Percentiles rank a stretch among this genome's conserved stretches.
Evolutionary conservation across 1,140 invertebrate species (phyloP).

Genomic region (Drosophila sechellia): DNA sequence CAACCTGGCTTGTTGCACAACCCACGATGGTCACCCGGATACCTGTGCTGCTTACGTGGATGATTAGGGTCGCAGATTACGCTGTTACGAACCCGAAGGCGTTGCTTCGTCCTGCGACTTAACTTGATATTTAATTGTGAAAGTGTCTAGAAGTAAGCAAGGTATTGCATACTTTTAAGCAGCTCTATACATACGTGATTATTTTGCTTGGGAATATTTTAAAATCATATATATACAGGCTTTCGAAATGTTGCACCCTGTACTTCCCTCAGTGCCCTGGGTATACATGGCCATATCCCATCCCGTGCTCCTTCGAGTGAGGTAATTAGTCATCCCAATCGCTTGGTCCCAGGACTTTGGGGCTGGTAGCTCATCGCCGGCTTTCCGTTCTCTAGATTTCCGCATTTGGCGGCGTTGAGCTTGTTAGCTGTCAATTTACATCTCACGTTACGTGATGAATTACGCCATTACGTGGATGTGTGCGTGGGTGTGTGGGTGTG

Average conservation of each 20-base stretch:
- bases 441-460: constrained; percentile 63
- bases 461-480: constrained; percentile 40
- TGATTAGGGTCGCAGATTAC: constrained; percentile 5
- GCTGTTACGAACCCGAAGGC: not conserved
- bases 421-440: constrained; percentile 60
- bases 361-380: not conserved
- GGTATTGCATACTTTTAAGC: too few species aligned
- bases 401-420: constrained; percentile 8
- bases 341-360: not conserved
- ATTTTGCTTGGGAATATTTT: too few species aligned
- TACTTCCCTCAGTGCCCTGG: too few species aligned
- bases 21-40: not conserved
- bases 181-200: too few species aligned
- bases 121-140: not conserved
- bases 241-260: too few species aligned
- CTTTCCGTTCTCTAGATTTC: constrained; percentile 2
- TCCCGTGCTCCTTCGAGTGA: not conserved
- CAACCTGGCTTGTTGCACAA: constrained; percentile 16
- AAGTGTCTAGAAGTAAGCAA: not conserved
- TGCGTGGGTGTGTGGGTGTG: not conserved
- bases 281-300: not conserved
- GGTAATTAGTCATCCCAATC: not conserved
- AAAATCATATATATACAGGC: too few species aligned
- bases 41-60: not conserved
- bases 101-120: not conserved